Base-by-base conservation (phyloP, 2,797 vertebrate species). In the Mareca strepera region DNA sequence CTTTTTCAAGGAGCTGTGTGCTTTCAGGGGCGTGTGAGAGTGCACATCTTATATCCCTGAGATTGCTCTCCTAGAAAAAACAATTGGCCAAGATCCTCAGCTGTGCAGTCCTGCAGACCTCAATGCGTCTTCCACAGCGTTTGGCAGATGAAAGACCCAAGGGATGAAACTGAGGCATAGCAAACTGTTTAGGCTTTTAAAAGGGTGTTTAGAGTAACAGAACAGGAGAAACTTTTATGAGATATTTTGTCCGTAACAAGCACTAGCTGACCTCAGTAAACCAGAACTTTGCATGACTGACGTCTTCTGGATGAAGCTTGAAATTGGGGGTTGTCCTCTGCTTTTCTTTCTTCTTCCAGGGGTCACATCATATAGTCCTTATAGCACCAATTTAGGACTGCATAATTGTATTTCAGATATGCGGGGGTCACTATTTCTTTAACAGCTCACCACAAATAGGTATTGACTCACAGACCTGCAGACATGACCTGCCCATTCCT, bases 241-340 rank as follows among this genome's bases (percentile, higher is more conserved):
- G 59, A 59, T 39, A 9, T 82, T 82, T 70, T 79, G 43, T 21
- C 46, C 7, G 2, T 52, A 15, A 48, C 29, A 73, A 82, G 31
- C 1, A 12, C 60, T 48, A 68, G 21, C 41, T 84, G 66, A 84
- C 20, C 29, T 31, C 11, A 7, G 5, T 8, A 4, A n/a, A 8
- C 41, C 28, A 68, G 25, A 0, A 3, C 25, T 72, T 72, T 84
- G 41, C 62, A 55, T 13, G 72, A 60, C 39, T 0, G 0, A 17
- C 7, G 3, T 63, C n/a, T 69, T 82, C 46, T 9, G 26, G n/a
- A 33, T 59, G 29, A 85, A 67, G 33, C 55, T 46, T 52, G 35
- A 90, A 82, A 85, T n/a, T n/a, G 17, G 29, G 12, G 52, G 60
- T 80, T 70, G 2, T 3, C 18, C 8, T 66, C 6, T 67, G 23